Percentiles rank a stretch among this genome's conserved stretches.
phyloP scores from a whole-genome alignment of 2,888 invertebrate genomes.

The Luffia ferchaultella region DNA sequence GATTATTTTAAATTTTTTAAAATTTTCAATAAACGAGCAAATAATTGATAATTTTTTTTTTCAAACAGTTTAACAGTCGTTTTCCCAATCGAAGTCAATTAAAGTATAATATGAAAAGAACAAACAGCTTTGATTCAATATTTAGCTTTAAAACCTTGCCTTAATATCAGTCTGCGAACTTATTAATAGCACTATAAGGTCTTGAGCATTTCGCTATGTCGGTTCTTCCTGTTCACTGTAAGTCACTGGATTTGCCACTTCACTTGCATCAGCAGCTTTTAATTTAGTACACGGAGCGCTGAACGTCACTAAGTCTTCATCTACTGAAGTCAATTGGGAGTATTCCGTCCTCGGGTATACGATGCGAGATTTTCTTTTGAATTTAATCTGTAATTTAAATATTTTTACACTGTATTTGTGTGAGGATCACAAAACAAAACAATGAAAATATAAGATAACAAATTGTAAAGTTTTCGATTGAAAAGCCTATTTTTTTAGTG shows the following conservation, averaged over 20 bases:
- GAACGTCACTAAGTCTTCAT: constrained; percentile 43
- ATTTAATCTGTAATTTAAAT: constrained; percentile 30
- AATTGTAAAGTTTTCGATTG: too few relatives aligned
- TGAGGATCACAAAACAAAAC: neutral
- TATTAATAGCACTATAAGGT: neutral
- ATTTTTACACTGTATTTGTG: neutral
- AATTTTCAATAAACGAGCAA: too few relatives aligned
- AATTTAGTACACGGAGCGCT: constrained; percentile 39
- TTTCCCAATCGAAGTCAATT: too few relatives aligned
- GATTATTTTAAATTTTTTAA: too few relatives aligned
- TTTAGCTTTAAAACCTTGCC: neutral
- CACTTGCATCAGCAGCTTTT: constrained; percentile 18
- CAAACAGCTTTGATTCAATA: neutral
- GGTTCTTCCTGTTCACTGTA: neutral
- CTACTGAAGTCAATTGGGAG: constrained; percentile 49
- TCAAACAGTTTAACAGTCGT: too few relatives aligned
- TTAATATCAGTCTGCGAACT: neutral
- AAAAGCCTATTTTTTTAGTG: neutral
- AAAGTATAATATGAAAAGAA: too few relatives aligned
- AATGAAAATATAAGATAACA: too few relatives aligned
- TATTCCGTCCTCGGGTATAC: constrained; percentile 45
- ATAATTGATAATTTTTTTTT: too few relatives aligned
- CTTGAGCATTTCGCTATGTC: neutral
- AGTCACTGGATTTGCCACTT: neutral
- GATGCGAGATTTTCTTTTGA: constrained; percentile 31